A percentile compares a stretch with the other conserved stretches of the same genome.
phyloP scores from a whole-genome alignment of 2,888 invertebrate species.

The Euzophera pinguis region DNA sequence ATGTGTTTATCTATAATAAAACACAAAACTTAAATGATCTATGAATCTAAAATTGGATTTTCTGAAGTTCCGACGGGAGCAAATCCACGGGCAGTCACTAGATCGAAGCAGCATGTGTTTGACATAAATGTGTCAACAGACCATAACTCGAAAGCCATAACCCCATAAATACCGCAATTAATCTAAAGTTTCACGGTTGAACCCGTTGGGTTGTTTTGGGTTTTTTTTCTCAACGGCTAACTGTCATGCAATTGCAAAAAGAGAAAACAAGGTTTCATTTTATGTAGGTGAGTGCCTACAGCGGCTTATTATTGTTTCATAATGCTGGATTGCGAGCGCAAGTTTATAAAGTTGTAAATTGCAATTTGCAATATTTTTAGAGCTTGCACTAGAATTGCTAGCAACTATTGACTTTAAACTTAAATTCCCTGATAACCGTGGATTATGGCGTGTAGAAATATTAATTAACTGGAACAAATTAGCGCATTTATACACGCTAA shows the following conservation, averaged over 20 bases:
- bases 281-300: constrained; percentile 17
- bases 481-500: not conserved
- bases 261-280: constrained; percentile 66
- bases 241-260: constrained; percentile 66
- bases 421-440: not conserved
- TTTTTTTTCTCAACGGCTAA: constrained; percentile 37
- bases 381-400: constrained; percentile 11
- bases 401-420: not conserved
- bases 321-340: constrained; percentile 19
- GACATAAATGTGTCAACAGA: not conserved
- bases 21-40: too few relatives aligned
- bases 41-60: too few relatives aligned
- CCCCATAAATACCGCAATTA: constrained; percentile 24
- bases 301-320: constrained; percentile 24
- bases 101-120: not conserved
- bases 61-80: too few relatives aligned
- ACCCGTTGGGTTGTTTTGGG: constrained; percentile 33
- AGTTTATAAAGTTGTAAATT: constrained; percentile 23
- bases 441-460: not conserved
- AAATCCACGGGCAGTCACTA: too few relatives aligned
- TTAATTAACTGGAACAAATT: not conserved
- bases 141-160: constrained; percentile 12
- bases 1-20: too few relatives aligned
- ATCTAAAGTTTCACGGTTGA: constrained; percentile 41
- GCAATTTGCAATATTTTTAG: constrained; percentile 23